Base-by-base conservation (phyloP, 2,113 vertebrate genomes). In the Ptyas mucosa region DNA sequence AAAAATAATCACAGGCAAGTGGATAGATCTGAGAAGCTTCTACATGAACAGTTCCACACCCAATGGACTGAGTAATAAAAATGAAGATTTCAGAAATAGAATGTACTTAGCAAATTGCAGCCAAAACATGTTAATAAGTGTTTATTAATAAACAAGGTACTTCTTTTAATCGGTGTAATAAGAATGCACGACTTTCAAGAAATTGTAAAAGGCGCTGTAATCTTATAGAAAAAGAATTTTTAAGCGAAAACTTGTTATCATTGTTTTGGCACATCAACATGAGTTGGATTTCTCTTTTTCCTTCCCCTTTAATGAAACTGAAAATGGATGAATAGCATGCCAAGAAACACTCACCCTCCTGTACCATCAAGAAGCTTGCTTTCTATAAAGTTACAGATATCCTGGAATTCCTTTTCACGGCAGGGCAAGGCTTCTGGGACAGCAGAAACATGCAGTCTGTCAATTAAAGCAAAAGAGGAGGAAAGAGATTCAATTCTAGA, bases 361-460 rank as follows among this genome's bases (percentile, higher is more conserved):
- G 98, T 99, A 5, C 96, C 98, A 94, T 99, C 99, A 15, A 98
- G 93, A 93, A 99, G 97, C 96, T 99, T 99, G 96, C 99, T 99
- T 97, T 99, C 99, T 97, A 99, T 99, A 92, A 99, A 99, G 95
- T 96, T 99, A 97, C 99, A 99, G 93, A 99, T 98, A 96, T 99
- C 98, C 94, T 99, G 98, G 93, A 99, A 99, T 96, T 99, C 99
- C 96, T 99, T 98, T 96, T 99, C 99, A 93, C 99, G 98, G 96
- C 99, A 99, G 29, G 99, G 99, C 90, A 99, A 98, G 29, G 98
- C 99, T 92, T 99, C 98, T 0, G 99, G 99, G 87, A 99, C 93
- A 2, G 98, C 97, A 93, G 99, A 99, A 94, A 99, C 99, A 55
- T 99, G 99, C 29, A 99, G 96, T 96, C 99, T 99, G 85, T 69